Percentiles rank a stretch among this genome's conserved stretches.
Conservation (phyloP, 2,113 vertebrate genomes). For the Perca flavescens region DNA sequence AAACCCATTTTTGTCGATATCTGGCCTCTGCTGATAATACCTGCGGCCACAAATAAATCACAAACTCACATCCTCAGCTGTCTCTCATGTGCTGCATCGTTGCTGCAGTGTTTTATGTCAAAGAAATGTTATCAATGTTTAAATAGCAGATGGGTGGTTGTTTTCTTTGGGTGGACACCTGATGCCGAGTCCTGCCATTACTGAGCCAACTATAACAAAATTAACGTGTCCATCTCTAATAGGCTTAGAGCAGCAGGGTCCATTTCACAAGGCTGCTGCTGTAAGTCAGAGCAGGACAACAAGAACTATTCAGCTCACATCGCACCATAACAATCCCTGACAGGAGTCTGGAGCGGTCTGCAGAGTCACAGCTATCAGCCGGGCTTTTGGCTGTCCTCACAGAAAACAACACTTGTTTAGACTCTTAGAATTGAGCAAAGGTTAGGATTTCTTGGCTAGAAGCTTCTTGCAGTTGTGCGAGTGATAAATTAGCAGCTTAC, state of each 20-base stretch:
- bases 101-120: not conserved
- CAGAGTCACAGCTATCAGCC: not conserved
- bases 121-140: slow-evolving; percentile 29
- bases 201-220: slow-evolving; percentile 44
- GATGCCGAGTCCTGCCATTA: slow-evolving; percentile 12
- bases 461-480: not conserved
- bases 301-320: not conserved
- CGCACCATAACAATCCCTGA: slow-evolving; percentile 1
- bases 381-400: not conserved
- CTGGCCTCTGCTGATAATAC: slow-evolving; percentile 57
- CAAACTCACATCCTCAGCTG: slow-evolving; percentile 55
- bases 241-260: slow-evolving; percentile 5
- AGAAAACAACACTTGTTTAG: not conserved
- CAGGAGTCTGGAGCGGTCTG: not conserved
- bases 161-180: slow-evolving; percentile 47
- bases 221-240: slow-evolving; percentile 38
- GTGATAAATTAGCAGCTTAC: not conserved
- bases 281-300: slow-evolving; percentile 18
- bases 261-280: slow-evolving; percentile 10
- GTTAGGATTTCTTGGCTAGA: not conserved
- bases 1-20: slow-evolving; percentile 55
- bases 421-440: not conserved
- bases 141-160: slow-evolving; percentile 33
- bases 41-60: slow-evolving; percentile 50
- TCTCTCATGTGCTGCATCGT: slow-evolving; percentile 44